Base-by-base conservation (phyloP, 1,140 invertebrate genomes). In the Drosophila nigrodunni region DNA sequence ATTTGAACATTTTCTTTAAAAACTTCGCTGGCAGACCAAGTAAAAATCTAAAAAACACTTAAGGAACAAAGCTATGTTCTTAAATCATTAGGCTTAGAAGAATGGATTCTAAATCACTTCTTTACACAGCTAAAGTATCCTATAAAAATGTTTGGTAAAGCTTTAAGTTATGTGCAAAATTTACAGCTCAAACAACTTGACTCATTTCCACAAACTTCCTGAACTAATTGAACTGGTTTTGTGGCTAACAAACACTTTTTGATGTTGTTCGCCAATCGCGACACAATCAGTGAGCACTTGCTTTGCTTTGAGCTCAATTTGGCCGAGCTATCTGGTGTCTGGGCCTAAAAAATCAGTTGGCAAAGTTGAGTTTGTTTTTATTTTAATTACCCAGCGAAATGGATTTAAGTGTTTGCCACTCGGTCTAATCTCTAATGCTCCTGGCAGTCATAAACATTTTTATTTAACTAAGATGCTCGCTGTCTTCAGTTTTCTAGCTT, bases 371-470 rank as follows among this genome's bases (percentile, higher is more conserved):
- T 55, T 54, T 30, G 30, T 43, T 44, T 44, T 39, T 46, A 21
- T 35, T 44, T 41, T 77, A 81, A 82, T 74, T 77, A 61, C 58
- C 66, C 41, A 54, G 55, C 37, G 15, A 43, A 61, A 58, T 46
- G 57, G 62, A 80, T 76, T 76, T 72, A 65, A 58, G 58, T 41
- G 57, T 18, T 55, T 13, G 47, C 43, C 50, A 74, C 47, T 70
- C 54, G 47, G 13, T 54, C 76, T 72, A 77, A 80, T 85, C 74
- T 85, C 74, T 67, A 80, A 83, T 80, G 77, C 59, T 49, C 41
- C 30, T 60, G 58, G 64, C 59, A 66, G 66, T 66, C 77, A 57
- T 78, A 86, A 75, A 83, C 62, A 80, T 83, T 80, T 79, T 75
- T 60, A 73, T 65, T 78, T 64, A 15, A 73, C 69, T 60, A 50